A percentile compares a stretch with the other conserved stretches of the same genome.
Conservation (phyloP, 2,888 invertebrate species). For the Acleris literana region DNA sequence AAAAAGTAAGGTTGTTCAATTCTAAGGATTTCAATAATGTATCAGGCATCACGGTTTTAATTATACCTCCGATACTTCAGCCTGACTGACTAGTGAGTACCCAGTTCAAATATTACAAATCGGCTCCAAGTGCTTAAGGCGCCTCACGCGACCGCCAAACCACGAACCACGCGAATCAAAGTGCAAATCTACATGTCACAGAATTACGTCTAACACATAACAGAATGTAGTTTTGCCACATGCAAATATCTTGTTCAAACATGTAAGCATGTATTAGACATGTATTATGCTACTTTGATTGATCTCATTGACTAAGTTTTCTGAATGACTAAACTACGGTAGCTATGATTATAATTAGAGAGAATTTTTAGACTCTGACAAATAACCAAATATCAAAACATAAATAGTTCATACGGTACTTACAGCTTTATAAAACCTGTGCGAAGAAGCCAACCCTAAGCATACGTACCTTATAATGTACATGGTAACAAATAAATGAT, state of each 20-base stretch:
- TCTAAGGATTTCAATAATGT: no score
- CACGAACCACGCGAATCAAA: constrained; percentile 44
- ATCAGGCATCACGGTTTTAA: no score
- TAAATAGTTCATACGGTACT: constrained; percentile 62
- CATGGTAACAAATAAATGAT: no score
- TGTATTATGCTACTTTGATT: background rate
- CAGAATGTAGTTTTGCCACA: constrained; percentile 7
- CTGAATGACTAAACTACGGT: no score
- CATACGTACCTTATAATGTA: no score
- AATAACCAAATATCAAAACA: constrained; percentile 50
- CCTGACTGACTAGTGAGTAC: constrained; percentile 1
- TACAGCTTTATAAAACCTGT: constrained; percentile 44
- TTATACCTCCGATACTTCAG: background rate
- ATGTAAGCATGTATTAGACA: background rate
- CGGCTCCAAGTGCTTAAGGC: constrained; percentile 20
- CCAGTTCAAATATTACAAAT: constrained; percentile 37
- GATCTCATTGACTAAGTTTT: background rate
- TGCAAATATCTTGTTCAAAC: constrained; percentile 22
- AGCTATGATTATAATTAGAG: no score
- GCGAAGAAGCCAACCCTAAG: constrained; percentile 25
- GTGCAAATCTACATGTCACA: constrained; percentile 43
- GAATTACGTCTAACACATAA: constrained; percentile 35
- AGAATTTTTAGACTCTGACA: constrained; percentile 41
- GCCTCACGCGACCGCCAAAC: constrained; percentile 26
- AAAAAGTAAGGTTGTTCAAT: no score